Base-by-base conservation (phyloP, 2,113 vertebrate species). In the Vicugna pacos region DNA sequence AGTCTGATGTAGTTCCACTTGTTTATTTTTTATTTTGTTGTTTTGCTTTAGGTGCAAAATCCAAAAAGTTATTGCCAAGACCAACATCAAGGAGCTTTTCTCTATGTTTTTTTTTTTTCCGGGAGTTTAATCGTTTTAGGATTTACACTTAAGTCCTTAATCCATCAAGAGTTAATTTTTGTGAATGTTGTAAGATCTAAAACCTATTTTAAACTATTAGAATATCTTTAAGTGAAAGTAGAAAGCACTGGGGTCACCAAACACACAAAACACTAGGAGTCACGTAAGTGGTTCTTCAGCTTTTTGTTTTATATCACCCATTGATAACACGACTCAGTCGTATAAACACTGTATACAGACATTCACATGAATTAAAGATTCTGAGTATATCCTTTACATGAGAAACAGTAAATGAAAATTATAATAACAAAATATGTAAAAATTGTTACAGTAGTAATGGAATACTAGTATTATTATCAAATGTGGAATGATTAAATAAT, bases 351-450 rank as follows among this genome's bases (percentile, higher is more conserved):
- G 0, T 19, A 5, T n/a, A 17, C 12, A 50, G 38, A 62, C 77
- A 75, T 20, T 50, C 38, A 88, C n/a, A 32, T 30, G 19, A 46
- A 42, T 10, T 76, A 72, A 58, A 67, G 11, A 52, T 15, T 38
- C 42, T 58, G 13, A 28, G 2, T 4, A 19, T 73, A 14, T 20
- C 6, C 12, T 83, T 13, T 32, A 1, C 0, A 2, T 13, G 38
- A 86, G 62, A 7, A 32, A 7, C 22, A 24, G 15, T 6, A 8
- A 69, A 38, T n/a, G 30, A 38, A 56, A 95, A 7, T 58, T 72
- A 32, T 6, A 67, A 79, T 26, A 4, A 30, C 10, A 30, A 82
- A 73, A 14, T n/a, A 4, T 16, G 8, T 50, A 26, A 17, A 77
- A 5, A 48, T 15, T 50, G 14, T 46, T 72, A 38, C 46, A 46